These are phyloP conservation scores for Imbricaverruca yamaguchii DNA, from an alignment of 2,888 invertebrate species.

Conservation along the genomic window DNA sequence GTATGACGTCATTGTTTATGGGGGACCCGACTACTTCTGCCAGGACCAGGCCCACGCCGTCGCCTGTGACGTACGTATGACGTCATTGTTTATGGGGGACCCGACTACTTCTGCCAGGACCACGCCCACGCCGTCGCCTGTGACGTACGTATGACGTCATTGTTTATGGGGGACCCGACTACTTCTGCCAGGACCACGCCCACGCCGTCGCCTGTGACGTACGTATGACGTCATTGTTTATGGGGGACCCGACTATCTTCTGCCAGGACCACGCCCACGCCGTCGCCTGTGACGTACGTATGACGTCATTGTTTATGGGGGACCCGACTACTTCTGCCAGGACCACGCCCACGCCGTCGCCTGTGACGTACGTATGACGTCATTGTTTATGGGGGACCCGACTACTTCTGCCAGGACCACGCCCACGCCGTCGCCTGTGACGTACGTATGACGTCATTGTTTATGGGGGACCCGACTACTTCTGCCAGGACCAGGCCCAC, in stretches of 20 bases:
- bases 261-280: slow-evolving; percentile 1
- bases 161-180: not conserved
- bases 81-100: not conserved
- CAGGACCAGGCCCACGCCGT: not conserved
- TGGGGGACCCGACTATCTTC: not conserved
- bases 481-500: slow-evolving; percentile 4
- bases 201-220: not conserved
- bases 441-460: not conserved
- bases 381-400: not conserved
- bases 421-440: not conserved
- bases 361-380: not conserved
- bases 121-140: not conserved
- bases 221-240: not conserved
- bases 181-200: not conserved
- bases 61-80: not conserved
- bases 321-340: not conserved
- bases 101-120: slow-evolving; percentile 3
- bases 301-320: not conserved
- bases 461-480: not conserved
- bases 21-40: not conserved
- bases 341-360: not conserved
- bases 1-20: not conserved
- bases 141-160: not conserved
- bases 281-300: not conserved
- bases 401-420: not conserved